Base-by-base conservation (phyloP, 2,113 vertebrate species). In the Pseudorasbora parva region DNA sequence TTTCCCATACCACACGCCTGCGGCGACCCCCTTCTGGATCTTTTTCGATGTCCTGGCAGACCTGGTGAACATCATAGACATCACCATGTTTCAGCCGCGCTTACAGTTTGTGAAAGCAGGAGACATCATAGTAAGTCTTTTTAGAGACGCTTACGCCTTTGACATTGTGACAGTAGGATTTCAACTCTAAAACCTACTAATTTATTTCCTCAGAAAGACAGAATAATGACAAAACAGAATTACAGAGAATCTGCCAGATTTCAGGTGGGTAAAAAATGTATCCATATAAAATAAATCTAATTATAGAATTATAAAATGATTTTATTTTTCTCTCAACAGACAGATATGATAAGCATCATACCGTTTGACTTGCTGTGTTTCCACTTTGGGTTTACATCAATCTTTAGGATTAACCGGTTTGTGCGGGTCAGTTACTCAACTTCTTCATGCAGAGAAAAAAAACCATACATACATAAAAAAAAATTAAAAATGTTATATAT, bases 91-190 rank as follows among this genome's bases (percentile, higher is more conserved):
- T 93, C 97, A 97, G 81, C 95, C 96, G 0, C 92, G 97, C 54
- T 91, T 97, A 17, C 94, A 96, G 78, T 98, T 97, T 82, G 85
- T 97, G 88, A 95, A 59, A 94, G 94, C 91, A 8, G 97, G 97
- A 84, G 95, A 98, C 84, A 93, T 97, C 74, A 94, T 98, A 49
- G 97, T 98, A 91, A 95, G 96, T 51, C 7, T 51, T 51, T 27
- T 7, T 69, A 2, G n/a, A 1, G 33, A 69, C 0, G 9, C 30
- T 33, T 19, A 0, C 14, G 8, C 27, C 6, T 69, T 41, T 69
- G 33, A 10, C 11, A 11, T 41, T 11, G 33, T 41, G 15, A 41
- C 33, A 68, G 0, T 11, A 21, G 33, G 8, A 69, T 10, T 3
- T 41, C 33, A 37, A 51, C 45, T 74, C 8, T 51, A 74, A 74